These are phyloP conservation scores for Phenganax stokvisi DNA, from an alignment of 92 coral and sea anemone species.

Conservation along the genomic window DNA sequence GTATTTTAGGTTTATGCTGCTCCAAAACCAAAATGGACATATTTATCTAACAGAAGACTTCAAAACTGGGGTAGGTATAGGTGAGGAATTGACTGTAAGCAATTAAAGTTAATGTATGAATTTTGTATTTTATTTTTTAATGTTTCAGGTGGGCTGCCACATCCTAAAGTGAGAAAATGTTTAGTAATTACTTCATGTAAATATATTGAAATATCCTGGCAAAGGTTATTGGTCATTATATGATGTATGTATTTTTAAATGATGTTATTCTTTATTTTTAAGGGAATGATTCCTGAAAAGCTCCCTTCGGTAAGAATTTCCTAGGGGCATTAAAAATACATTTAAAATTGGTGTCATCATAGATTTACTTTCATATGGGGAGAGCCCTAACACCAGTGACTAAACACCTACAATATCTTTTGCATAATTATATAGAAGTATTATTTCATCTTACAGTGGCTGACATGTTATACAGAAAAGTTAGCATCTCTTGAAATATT, in stretches of 20 bases:
- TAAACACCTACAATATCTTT: background rate
- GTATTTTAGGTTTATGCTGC: slow-evolving; percentile 66
- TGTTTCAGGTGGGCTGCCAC: slow-evolving; percentile 78
- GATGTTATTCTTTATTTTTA: background rate
- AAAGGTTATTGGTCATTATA: background rate
- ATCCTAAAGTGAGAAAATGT: slow-evolving; percentile 66
- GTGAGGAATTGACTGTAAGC: background rate
- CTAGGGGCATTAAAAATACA: too few species aligned
- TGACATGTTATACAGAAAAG: slow-evolving; percentile 54
- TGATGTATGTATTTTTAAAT: background rate
- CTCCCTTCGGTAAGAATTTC: slow-evolving; percentile 65
- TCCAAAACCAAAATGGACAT: slow-evolving; percentile 95
- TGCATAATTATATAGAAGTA: background rate
- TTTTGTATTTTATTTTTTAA: background rate
- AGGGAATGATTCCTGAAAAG: slow-evolving; percentile 86
- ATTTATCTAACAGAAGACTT: slow-evolving; percentile 76
- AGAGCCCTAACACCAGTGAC: background rate
- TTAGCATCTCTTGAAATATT: slow-evolving; percentile 66
- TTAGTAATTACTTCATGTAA: background rate
- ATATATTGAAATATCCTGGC: background rate
- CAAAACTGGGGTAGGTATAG: slow-evolving; percentile 85
- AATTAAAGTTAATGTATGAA: background rate
- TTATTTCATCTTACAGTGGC: slow-evolving; percentile 60
- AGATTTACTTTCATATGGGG: background rate
- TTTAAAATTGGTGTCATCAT: background rate